A percentile compares a stretch with the other conserved stretches of the same genome.
These are phyloP conservation scores for Polypterus senegalus DNA, from an alignment of 2,113 vertebrate species.

Conservation along the genomic window DNA sequence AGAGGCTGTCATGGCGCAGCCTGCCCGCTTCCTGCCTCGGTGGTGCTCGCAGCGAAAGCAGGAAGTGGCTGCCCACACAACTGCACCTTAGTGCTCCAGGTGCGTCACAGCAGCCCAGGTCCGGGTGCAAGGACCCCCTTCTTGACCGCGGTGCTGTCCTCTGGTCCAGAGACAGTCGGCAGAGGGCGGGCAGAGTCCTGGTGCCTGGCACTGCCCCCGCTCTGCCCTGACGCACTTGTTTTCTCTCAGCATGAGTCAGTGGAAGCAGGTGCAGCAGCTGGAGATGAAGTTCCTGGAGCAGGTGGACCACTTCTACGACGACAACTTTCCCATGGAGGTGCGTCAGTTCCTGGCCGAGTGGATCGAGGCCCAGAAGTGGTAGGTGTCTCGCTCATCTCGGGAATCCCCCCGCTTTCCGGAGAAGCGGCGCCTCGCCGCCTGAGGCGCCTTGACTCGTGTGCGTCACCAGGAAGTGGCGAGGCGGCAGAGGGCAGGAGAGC, in stretches of 20 bases:
- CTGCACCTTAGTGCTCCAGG: too few species aligned
- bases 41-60: too few species aligned
- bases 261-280: constrained; percentile 90
- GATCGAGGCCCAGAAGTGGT: constrained; percentile 95
- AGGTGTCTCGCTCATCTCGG: constrained; percentile 18
- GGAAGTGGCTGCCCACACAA: too few species aligned
- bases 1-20: too few species aligned
- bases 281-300: constrained; percentile 89
- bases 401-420: neutral
- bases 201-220: too few species aligned
- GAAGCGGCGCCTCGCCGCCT: neutral
- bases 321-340: constrained; percentile 95
- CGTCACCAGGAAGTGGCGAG: neutral
- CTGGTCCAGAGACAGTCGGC: too few species aligned
- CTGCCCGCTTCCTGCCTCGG: too few species aligned
- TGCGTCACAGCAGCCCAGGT: too few species aligned
- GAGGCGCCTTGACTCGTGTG: neutral
- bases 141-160: too few species aligned
- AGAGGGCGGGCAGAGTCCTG: too few species aligned
- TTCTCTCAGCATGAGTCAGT: constrained; percentile 79
- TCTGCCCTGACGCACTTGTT: neutral
- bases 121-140: too few species aligned
- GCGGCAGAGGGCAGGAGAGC: neutral
- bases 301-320: constrained; percentile 90
- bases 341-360: constrained; percentile 78